Evolutionary conservation across 2,888 invertebrate genomes (phyloP).

Genomic region (Machimus atricapillus): DNA sequence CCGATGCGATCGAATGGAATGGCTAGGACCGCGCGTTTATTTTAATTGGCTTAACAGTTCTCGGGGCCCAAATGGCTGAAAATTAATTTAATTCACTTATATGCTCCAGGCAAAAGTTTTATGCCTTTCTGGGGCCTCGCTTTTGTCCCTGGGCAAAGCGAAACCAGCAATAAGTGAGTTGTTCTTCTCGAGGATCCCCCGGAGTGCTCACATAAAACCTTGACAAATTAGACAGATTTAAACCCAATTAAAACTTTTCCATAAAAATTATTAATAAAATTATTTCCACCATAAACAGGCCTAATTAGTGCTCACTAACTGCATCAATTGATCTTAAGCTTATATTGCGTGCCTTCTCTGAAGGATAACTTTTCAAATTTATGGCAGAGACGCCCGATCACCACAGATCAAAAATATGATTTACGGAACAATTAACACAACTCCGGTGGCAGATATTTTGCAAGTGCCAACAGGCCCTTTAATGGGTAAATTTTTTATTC

Average conservation of each 20-base stretch:
- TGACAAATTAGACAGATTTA: slow-evolving; percentile 25
- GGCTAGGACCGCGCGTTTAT: background rate
- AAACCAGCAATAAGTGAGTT: slow-evolving; percentile 7
- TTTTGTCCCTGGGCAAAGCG: background rate
- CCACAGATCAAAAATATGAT: background rate
- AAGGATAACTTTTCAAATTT: slow-evolving; percentile 12
- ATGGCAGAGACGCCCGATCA: background rate
- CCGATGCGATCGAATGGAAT: background rate
- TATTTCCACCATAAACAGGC: background rate
- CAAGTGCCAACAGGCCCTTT: slow-evolving; percentile 15
- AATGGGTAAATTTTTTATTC: background rate
- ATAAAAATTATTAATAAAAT: background rate
- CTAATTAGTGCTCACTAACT: slow-evolving; percentile 5
- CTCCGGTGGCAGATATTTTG: slow-evolving; percentile 14
- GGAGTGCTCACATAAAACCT: background rate
- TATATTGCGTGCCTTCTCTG: background rate
- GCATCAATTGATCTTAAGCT: background rate
- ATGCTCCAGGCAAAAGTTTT: background rate
- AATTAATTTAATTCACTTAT: slow-evolving; percentile 18
- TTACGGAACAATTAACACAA: slow-evolving; percentile 8
- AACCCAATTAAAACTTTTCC: background rate
- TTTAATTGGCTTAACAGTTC: background rate
- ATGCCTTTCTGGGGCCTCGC: background rate
- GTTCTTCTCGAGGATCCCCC: background rate
- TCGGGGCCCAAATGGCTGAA: background rate